These are phyloP conservation scores for Heliconius hewitsoni DNA, from an alignment of 1,140 invertebrate genomes.

Conservation along the genomic window DNA sequence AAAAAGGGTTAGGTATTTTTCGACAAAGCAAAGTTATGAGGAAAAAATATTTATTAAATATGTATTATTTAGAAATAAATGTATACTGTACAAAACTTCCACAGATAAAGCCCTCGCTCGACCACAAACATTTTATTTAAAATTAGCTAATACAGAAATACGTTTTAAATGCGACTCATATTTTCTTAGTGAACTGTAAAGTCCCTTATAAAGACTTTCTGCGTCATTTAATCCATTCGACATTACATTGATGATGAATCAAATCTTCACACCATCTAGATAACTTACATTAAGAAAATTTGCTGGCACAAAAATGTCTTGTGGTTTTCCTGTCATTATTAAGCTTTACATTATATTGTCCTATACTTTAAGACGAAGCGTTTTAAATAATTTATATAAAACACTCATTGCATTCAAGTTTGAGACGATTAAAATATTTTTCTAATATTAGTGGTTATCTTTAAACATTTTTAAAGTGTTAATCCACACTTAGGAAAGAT, in stretches of 20 bases:
- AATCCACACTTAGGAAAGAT: no score
- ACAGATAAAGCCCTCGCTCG: conserved; percentile 13
- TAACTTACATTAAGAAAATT: neutral
- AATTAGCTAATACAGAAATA: conserved; percentile 21
- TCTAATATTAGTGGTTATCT: neutral
- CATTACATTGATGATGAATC: neutral
- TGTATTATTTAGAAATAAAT: neutral
- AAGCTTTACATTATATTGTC: neutral
- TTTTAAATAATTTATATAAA: neutral
- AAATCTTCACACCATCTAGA: neutral
- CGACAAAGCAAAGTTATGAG: neutral
- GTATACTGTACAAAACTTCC: conserved; percentile 11
- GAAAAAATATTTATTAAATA: neutral
- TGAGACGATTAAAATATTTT: neutral
- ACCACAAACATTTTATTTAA: conserved; percentile 29
- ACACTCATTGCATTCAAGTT: neutral
- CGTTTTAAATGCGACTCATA: conserved; percentile 14
- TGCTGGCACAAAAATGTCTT: neutral
- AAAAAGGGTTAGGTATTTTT: neutral
- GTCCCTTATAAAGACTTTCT: conserved; percentile 29
- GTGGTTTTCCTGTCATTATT: neutral
- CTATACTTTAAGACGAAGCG: neutral
- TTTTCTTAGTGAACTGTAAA: conserved; percentile 19
- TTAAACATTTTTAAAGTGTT: no score
- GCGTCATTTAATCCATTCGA: conserved; percentile 41